These are phyloP conservation scores for Melanotaenia duboulayi DNA, from an alignment of 2,113 vertebrate species.

Conservation along the genomic window DNA sequence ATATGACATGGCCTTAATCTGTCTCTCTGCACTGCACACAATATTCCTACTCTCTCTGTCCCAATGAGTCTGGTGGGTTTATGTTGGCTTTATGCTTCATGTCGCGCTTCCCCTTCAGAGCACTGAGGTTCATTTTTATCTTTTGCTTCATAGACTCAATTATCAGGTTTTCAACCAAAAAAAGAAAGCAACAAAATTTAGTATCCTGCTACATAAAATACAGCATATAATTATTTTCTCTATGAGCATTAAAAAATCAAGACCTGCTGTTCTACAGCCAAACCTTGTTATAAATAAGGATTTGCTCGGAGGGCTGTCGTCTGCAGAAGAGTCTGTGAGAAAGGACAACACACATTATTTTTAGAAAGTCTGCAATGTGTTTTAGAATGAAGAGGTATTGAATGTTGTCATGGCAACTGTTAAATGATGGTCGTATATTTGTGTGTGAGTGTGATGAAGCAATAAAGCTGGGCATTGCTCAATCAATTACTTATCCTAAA, in stretches of 20 bases:
- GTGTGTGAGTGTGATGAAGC: conserved; percentile 24
- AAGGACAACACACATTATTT: conserved; percentile 77
- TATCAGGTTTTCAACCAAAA: not conserved
- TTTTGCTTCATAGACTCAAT: conserved; percentile 10
- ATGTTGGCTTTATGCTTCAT: conserved; percentile 23
- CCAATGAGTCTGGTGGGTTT: conserved; percentile 38
- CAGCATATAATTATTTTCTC: not conserved
- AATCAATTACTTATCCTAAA: conserved; percentile 41
- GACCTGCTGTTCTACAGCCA: not conserved
- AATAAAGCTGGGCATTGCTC: conserved; percentile 34
- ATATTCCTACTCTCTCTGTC: conserved; percentile 42
- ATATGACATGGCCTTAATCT: conserved; percentile 74
- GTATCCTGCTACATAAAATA: not conserved
- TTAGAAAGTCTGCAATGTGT: conserved; percentile 84
- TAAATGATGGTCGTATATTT: conserved; percentile 58
- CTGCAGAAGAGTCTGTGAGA: conserved; percentile 58
- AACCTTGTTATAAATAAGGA: conserved; percentile 30
- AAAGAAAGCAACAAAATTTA: not conserved
- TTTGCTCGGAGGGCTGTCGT: conserved; percentile 48
- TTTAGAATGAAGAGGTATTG: conserved; percentile 76
- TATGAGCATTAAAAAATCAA: conserved; percentile 3
- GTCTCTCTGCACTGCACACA: conserved; percentile 48
- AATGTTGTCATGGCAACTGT: conserved; percentile 82
- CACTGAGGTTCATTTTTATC: conserved; percentile 23
- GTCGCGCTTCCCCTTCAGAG: conserved; percentile 19